Evolutionary conservation across 2,888 invertebrate species (phyloP).

Genomic region (Monochamus alternatus): DNA sequence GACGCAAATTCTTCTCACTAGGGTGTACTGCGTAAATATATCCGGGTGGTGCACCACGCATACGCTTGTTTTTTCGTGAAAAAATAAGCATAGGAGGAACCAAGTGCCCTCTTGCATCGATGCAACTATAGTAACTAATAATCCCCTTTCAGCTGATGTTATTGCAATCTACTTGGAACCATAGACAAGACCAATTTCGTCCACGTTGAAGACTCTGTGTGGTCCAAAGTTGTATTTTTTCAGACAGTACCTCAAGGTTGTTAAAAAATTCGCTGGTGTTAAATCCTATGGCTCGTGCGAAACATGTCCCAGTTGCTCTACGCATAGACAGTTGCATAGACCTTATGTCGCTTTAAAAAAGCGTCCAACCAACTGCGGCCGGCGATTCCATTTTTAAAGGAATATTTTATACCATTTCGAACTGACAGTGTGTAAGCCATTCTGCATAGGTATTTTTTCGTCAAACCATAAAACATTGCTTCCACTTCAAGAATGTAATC

Average conservation of each 20-base stretch:
- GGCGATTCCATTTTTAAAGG: conserved; percentile 39
- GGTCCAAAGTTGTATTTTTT: too few relatives aligned
- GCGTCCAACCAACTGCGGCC: conserved; percentile 38
- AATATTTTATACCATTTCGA: conserved; percentile 40
- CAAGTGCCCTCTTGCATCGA: conserved; percentile 59
- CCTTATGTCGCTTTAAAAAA: conserved; percentile 36
- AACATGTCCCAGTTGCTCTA: conserved; percentile 32
- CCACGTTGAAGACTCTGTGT: conserved; percentile 57
- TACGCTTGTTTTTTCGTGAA: too few relatives aligned
- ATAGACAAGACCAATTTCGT: conserved; percentile 65
- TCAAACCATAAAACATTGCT: too few relatives aligned
- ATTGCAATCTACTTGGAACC: conserved; percentile 56
- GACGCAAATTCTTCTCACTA: too few relatives aligned
- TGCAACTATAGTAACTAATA: too few relatives aligned
- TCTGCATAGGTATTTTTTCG: conserved; percentile 35
- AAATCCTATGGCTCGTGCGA: conserved; percentile 29
- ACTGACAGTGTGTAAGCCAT: conserved; percentile 24
- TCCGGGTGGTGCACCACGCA: too few relatives aligned
- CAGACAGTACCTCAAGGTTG: neutral
- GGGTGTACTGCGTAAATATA: too few relatives aligned
- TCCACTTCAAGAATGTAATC: conserved; percentile 32
- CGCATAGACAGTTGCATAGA: conserved; percentile 30
- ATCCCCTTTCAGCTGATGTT: too few relatives aligned
- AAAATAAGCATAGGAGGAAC: conserved; percentile 62
- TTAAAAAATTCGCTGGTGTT: conserved; percentile 34